A percentile compares a stretch with the other conserved stretches of the same genome.
Evolutionary conservation across 2,888 invertebrate species (phyloP).

Genomic region (Lithosia quadra): DNA sequence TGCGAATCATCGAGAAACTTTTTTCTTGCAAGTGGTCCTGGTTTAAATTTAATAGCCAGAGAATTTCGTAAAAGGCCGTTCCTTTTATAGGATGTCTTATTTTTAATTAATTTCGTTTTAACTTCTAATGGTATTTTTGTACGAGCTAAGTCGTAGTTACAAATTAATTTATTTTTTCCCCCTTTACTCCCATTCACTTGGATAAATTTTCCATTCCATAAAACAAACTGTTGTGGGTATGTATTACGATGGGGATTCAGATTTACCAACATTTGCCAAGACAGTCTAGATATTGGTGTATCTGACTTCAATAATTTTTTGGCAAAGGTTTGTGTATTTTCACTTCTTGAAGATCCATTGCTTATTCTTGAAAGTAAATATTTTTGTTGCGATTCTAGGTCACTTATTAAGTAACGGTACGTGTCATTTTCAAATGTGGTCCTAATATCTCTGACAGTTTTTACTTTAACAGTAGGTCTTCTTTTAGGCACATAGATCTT

Average conservation of each 20-base stretch:
- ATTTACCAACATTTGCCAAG: constrained; percentile 81
- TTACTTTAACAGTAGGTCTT: constrained; percentile 71
- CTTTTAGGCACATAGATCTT: constrained; percentile 74
- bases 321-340: constrained; percentile 68
- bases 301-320: constrained; percentile 67
- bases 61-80: constrained; percentile 69
- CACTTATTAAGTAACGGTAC: constrained; percentile 60
- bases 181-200: constrained; percentile 75
- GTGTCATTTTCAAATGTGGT: constrained; percentile 72
- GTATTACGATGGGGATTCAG: constrained; percentile 70
- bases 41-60: constrained; percentile 80
- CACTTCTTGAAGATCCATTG: constrained; percentile 65
- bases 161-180: constrained; percentile 72
- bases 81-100: constrained; percentile 46
- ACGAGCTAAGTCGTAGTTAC: constrained; percentile 63
- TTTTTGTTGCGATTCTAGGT: constrained; percentile 72
- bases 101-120: constrained; percentile 8
- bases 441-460: constrained; percentile 76
- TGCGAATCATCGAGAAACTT: constrained; percentile 74
- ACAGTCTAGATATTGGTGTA: constrained; percentile 69
- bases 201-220: constrained; percentile 73
- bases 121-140: constrained; percentile 42
- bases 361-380: constrained; percentile 73
- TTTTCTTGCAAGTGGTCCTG: constrained; percentile 87
- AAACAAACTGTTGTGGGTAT: constrained; percentile 69